Conservation (phyloP, 2,113 vertebrate genomes). For the Passer montanus region DNA sequence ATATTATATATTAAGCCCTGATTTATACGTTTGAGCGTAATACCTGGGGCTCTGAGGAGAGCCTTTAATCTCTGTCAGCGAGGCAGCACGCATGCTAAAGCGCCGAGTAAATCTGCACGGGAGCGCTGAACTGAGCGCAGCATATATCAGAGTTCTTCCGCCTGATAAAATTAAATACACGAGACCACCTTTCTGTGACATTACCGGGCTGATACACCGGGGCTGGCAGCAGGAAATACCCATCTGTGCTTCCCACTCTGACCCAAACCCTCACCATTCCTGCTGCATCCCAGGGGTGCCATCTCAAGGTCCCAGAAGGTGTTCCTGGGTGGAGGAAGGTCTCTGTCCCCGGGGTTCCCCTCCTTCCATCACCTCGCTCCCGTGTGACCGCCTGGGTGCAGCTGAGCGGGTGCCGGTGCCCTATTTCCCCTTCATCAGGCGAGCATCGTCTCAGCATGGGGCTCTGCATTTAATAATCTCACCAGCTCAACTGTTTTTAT, state of each 20-base stretch:
- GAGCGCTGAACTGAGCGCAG: conserved; percentile 9
- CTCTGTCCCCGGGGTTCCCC: accelerated
- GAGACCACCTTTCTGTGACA: conserved; percentile 23
- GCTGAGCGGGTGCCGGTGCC: accelerated
- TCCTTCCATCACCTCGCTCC: background rate
- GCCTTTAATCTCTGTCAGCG: conserved; percentile 66
- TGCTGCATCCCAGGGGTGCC: background rate
- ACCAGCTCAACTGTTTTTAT: conserved; percentile 74
- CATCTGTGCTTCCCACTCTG: background rate
- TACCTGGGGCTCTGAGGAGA: conserved; percentile 59
- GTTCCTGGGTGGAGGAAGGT: background rate
- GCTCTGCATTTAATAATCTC: conserved; percentile 72
- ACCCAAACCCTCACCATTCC: accelerated
- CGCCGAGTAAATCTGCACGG: conserved; percentile 34
- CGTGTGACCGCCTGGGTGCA: background rate
- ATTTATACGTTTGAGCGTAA: conserved; percentile 57
- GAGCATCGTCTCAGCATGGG: conserved; percentile 46
- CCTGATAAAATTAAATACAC: conserved; percentile 37
- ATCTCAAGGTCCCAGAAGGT: background rate
- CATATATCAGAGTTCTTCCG: conserved; percentile 19
- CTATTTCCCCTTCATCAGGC: background rate
- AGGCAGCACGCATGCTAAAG: conserved; percentile 48
- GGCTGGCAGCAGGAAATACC: background rate
- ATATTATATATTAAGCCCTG: conserved; percentile 64
- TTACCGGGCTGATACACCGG: background rate